These are phyloP conservation scores for Notolabrus celidotus DNA, from an alignment of 2,797 vertebrate species.

Conservation along the genomic window DNA sequence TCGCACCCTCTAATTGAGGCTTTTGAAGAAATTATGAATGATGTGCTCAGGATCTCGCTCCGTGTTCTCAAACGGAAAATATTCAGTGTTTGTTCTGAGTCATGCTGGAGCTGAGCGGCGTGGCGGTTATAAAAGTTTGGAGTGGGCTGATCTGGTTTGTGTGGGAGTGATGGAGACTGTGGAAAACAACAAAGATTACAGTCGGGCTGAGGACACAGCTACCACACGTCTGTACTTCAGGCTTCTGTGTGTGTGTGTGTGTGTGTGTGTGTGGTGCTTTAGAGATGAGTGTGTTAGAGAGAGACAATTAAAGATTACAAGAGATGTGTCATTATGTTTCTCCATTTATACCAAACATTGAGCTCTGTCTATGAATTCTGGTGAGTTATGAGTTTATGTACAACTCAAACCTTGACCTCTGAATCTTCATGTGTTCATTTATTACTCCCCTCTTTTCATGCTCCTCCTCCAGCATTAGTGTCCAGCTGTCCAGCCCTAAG, in stretches of 20 bases:
- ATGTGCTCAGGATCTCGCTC: background rate
- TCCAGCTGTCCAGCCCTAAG: too few species aligned
- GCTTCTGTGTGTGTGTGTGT: slow-evolving; percentile 46
- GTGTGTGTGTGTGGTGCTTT: slow-evolving; percentile 50
- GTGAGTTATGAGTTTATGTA: too few species aligned
- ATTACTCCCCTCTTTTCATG: background rate
- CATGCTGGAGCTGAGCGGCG: slow-evolving; percentile 19
- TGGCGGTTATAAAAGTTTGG: slow-evolving; percentile 27
- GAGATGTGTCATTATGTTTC: slow-evolving; percentile 16
- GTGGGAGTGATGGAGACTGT: slow-evolving; percentile 47
- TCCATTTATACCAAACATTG: background rate
- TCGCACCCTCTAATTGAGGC: background rate
- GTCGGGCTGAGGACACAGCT: slow-evolving; percentile 35
- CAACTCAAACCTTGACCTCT: too few species aligned
- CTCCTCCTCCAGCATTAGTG: background rate
- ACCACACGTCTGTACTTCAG: slow-evolving; percentile 31
- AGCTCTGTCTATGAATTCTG: background rate
- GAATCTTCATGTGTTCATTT: too few species aligned
- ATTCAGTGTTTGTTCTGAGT: slow-evolving; percentile 48
- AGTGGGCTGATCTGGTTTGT: slow-evolving; percentile 39
- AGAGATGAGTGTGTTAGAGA: background rate
- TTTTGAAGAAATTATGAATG: slow-evolving; percentile 14
- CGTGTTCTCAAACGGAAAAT: slow-evolving; percentile 26
- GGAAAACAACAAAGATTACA: slow-evolving; percentile 49
- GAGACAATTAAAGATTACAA: slow-evolving; percentile 39